Percentiles rank a stretch among this genome's conserved stretches.
These are phyloP conservation scores for Solenopsis fugax DNA, from an alignment of 1,140 invertebrate genomes.

Conservation along the genomic window DNA sequence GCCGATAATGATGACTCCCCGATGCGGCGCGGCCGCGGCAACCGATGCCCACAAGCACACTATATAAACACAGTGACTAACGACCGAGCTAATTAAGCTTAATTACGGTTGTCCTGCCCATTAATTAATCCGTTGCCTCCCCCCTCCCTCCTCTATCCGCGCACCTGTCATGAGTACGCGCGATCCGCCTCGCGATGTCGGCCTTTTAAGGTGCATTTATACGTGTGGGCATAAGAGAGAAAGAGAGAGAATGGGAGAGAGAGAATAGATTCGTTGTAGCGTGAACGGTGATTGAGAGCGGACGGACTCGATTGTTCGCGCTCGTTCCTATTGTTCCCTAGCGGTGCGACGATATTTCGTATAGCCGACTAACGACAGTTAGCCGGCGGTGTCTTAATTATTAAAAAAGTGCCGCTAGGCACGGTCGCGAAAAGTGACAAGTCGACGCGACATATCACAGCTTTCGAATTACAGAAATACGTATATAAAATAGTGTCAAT, in stretches of 20 bases:
- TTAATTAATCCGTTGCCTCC: slow-evolving; percentile 72
- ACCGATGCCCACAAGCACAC: slow-evolving; percentile 49
- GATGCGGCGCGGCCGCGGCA: slow-evolving; percentile 7
- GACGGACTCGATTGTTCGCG: slow-evolving; percentile 53
- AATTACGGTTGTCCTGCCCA: slow-evolving; percentile 68
- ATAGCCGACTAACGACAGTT: slow-evolving; percentile 7
- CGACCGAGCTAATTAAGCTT: slow-evolving; percentile 73
- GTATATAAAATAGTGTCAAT: background rate
- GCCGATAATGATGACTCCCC: slow-evolving; percentile 56
- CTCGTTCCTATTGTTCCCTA: slow-evolving; percentile 45
- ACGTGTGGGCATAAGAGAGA: slow-evolving; percentile 21
- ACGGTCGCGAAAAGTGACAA: background rate
- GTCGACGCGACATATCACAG: too few species aligned
- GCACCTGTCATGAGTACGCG: slow-evolving; percentile 36
- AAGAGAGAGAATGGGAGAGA: slow-evolving; percentile 15
- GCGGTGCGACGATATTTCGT: background rate
- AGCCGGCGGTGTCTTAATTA: slow-evolving; percentile 34
- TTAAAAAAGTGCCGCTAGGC: slow-evolving; percentile 4
- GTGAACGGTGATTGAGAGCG: slow-evolving; percentile 58
- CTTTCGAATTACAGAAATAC: background rate
- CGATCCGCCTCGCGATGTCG: slow-evolving; percentile 44
- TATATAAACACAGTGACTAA: slow-evolving; percentile 63
- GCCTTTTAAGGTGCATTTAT: slow-evolving; percentile 62
- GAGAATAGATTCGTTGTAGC: slow-evolving; percentile 60
- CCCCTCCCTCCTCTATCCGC: background rate